Conservation (phyloP, 2,113 vertebrate genomes). For the Enhydra lutris region DNA sequence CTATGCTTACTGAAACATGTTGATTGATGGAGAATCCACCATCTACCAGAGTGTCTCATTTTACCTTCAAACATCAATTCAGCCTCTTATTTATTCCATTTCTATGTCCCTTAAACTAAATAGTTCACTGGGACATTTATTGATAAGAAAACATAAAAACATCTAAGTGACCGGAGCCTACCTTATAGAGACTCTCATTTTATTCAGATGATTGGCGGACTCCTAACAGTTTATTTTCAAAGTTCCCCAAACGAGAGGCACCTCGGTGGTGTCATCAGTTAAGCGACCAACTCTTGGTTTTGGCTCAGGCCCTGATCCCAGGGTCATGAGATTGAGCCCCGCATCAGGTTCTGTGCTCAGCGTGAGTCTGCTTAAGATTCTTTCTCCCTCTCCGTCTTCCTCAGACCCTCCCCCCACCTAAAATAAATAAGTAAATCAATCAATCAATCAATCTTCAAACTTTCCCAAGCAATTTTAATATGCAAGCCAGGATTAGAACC, state of each 20-base stretch:
- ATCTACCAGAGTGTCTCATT: neutral
- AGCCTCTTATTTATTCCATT: neutral
- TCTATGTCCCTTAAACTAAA: neutral
- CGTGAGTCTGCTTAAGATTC: neutral
- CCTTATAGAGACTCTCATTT: neutral
- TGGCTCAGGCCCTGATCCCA: neutral
- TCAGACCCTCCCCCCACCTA: neutral
- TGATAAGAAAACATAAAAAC: neutral
- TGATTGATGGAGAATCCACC: neutral
- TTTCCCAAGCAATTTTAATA: neutral
- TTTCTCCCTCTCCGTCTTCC: neutral
- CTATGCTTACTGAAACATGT: neutral
- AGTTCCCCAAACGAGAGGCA: neutral
- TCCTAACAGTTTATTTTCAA: neutral
- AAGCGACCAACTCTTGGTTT: neutral
- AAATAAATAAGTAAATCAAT: neutral
- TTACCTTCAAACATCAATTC: neutral
- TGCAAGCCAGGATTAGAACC: neutral
- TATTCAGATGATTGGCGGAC: neutral
- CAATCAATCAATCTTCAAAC: neutral
- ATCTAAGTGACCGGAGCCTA: neutral
- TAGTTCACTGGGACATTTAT: neutral
- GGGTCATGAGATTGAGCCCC: neutral
- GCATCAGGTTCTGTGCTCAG: neutral
- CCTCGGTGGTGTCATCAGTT: neutral